phyloP scores from a whole-genome alignment of 1,140 invertebrate genomes.

The Eumeta japonica region DNA sequence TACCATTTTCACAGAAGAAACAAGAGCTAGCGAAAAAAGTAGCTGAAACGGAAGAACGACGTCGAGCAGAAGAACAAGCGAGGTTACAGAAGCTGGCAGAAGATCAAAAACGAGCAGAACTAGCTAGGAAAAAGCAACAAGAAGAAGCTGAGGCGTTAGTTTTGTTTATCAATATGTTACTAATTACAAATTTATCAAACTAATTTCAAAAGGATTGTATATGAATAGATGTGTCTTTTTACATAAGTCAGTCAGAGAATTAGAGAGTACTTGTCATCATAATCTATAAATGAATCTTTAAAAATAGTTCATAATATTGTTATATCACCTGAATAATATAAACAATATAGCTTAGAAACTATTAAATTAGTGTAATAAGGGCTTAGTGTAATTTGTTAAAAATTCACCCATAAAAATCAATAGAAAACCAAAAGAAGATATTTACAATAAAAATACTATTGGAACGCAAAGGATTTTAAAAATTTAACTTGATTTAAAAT shows the following conservation, averaged over 20 bases:
- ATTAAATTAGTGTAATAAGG: no score
- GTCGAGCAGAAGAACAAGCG: conserved; percentile 27
- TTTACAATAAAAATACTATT: no score
- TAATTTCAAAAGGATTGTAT: not conserved
- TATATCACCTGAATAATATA: no score
- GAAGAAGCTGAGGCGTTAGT: conserved; percentile 33
- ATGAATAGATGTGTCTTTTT: not conserved
- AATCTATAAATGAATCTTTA: not conserved
- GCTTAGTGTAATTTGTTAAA: no score
- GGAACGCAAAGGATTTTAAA: no score
- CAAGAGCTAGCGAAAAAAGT: conserved; percentile 35
- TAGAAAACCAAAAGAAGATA: no score
- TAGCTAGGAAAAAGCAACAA: conserved; percentile 17
- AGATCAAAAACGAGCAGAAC: conserved; percentile 26
- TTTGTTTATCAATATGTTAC: no score
- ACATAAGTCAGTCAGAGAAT: not conserved
- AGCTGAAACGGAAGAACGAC: conserved; percentile 35
- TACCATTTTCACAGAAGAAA: conserved; percentile 29
- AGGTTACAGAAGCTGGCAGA: conserved; percentile 25
- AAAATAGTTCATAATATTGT: not conserved
- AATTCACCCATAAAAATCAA: no score
- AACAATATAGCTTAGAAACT: no score
- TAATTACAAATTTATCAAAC: not conserved
- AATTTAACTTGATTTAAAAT: no score
- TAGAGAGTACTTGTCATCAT: not conserved